Evolutionary conservation across 2,113 vertebrate genomes (phyloP).

Genomic region (Protobothrops mucrosquamatus): DNA sequence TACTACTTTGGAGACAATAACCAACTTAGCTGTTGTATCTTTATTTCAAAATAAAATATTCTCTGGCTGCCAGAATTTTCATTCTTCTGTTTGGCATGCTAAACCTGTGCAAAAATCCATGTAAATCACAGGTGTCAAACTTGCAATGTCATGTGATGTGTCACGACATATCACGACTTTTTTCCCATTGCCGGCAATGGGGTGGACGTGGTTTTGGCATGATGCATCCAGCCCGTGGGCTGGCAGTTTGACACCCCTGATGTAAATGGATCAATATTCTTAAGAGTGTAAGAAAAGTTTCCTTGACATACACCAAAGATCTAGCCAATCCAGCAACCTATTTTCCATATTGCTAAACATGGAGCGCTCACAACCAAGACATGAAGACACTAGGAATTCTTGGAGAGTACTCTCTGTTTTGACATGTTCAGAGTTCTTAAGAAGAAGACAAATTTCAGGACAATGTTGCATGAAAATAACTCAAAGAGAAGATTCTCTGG

Average conservation of each 20-base stretch:
- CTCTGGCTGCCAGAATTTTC: background rate
- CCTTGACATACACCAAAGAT: background rate
- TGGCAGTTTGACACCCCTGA: too few species aligned
- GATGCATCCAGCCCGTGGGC: too few species aligned
- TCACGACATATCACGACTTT: accelerated
- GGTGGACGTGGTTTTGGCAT: too few species aligned
- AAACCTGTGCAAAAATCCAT: background rate
- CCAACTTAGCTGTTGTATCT: background rate
- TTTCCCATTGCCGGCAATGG: too few species aligned
- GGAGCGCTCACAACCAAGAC: background rate
- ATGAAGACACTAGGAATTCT: background rate
- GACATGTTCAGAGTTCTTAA: background rate
- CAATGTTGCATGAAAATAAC: background rate
- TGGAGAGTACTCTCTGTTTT: background rate
- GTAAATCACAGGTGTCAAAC: background rate
- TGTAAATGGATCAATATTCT: background rate
- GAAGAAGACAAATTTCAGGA: background rate
- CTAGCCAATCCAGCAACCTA: background rate
- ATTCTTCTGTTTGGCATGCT: background rate
- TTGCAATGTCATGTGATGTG: too few species aligned
- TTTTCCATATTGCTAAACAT: background rate
- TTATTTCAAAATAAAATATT: background rate
- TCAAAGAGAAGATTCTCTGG: background rate
- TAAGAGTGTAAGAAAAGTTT: background rate
- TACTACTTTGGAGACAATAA: background rate